Conservation (phyloP, 1,140 invertebrate genomes). For the Frieseomelitta varia region DNA sequence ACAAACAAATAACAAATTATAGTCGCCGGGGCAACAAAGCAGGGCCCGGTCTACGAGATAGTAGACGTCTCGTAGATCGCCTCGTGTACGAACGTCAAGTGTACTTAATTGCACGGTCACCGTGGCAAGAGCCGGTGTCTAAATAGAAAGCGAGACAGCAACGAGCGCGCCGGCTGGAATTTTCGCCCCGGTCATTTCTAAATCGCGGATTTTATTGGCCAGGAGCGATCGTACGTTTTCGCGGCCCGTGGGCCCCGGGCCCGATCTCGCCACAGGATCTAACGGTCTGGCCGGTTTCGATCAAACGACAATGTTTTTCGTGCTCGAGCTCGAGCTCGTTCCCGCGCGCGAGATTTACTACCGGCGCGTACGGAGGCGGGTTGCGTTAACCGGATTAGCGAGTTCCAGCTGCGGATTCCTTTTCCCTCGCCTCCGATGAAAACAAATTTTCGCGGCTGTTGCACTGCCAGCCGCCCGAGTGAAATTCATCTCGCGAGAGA, state of each 20-base stretch:
- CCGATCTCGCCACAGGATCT: neutral
- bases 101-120: slow-evolving; percentile 50
- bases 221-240: neutral
- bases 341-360: neutral
- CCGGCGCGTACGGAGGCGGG: neutral
- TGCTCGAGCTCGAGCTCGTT: too few relatives aligned
- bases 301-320: neutral
- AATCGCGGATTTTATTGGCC: slow-evolving; percentile 35
- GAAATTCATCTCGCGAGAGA: slow-evolving; percentile 1
- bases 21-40: slow-evolving; percentile 33
- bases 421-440: neutral
- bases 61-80: slow-evolving; percentile 37
- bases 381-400: slow-evolving; percentile 28
- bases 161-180: neutral
- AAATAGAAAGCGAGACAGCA: slow-evolving; percentile 42
- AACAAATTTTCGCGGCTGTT: slow-evolving; percentile 9
- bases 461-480: neutral
- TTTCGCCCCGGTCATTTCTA: slow-evolving; percentile 27
- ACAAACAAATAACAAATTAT: slow-evolving; percentile 48
- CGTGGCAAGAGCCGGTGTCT: slow-evolving; percentile 39
- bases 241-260: neutral
- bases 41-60: slow-evolving; percentile 12
- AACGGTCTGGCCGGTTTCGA: neutral
- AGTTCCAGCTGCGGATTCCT: slow-evolving; percentile 17
- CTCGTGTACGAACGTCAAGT: slow-evolving; percentile 40